These are phyloP conservation scores for Diabrotica balteata DNA, from an alignment of 2,888 invertebrate species.

Conservation along the genomic window DNA sequence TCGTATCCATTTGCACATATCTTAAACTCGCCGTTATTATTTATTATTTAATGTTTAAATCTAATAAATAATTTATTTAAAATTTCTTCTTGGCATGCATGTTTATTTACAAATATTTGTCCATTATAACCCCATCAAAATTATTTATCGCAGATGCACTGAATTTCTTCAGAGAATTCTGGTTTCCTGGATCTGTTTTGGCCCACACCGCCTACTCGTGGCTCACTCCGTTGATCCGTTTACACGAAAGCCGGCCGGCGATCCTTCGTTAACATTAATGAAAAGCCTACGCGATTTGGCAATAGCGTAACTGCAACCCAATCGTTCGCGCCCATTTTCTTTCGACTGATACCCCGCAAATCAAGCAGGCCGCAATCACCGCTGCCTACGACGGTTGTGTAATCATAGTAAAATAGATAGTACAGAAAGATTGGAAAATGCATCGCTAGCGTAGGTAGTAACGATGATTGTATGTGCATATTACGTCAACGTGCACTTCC, in stretches of 20 bases:
- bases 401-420: constrained; percentile 5
- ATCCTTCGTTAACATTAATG: constrained; percentile 3
- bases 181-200: not conserved
- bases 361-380: constrained; percentile 14
- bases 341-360: not conserved
- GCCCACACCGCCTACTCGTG: not conserved
- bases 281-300: constrained; percentile 18
- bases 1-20: too few relatives aligned
- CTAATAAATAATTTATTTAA: too few relatives aligned
- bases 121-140: too few relatives aligned
- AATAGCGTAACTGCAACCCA: constrained; percentile 11
- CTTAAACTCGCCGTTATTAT: too few relatives aligned
- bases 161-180: too few relatives aligned
- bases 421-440: constrained; percentile 4
- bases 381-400: not conserved
- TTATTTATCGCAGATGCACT: too few relatives aligned
- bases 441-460: constrained; percentile 12
- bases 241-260: too few relatives aligned
- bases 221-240: not conserved
- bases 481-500: constrained; percentile 1
- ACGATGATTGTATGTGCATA: not conserved
- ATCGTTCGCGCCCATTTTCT: constrained; percentile 16
- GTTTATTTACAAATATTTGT: too few relatives aligned
- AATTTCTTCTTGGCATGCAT: too few relatives aligned
- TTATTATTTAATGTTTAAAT: too few relatives aligned